A percentile compares a stretch with the other conserved stretches of the same genome.
These are phyloP conservation scores for Trachythela sp. DNA, from an alignment of 64 coral and sea anemone genomes.

Conservation along the genomic window DNA sequence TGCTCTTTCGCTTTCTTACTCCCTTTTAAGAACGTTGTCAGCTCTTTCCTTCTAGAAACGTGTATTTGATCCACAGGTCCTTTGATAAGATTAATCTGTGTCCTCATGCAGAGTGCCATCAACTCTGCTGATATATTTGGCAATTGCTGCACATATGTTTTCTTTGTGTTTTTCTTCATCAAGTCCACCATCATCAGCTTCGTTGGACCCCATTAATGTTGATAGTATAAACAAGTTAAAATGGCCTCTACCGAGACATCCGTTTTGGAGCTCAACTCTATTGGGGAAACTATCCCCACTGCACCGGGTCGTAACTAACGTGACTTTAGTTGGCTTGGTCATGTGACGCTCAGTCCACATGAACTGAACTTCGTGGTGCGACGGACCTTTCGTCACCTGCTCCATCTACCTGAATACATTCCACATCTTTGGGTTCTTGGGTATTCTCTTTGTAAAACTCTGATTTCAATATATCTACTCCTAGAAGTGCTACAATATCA, in stretches of 20 bases:
- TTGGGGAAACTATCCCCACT: slow-evolving; percentile 36
- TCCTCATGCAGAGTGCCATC: slow-evolving; percentile 28
- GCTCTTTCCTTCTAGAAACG: too few relatives aligned
- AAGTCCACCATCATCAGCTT: not conserved
- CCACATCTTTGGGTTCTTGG: slow-evolving; percentile 20
- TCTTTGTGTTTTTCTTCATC: not conserved
- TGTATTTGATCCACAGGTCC: not conserved
- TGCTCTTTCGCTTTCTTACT: not conserved
- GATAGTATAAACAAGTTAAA: slow-evolving; percentile 34
- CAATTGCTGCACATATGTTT: slow-evolving; percentile 2
- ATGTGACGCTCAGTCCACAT: slow-evolving; percentile 40
- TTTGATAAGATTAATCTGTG: slow-evolving; percentile 6
- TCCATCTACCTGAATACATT: slow-evolving; percentile 41
- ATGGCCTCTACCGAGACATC: slow-evolving; percentile 26
- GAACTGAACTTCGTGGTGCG: slow-evolving; percentile 29
- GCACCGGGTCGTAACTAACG: slow-evolving; percentile 21
- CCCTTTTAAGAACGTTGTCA: not conserved
- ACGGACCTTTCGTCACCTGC: slow-evolving; percentile 32
- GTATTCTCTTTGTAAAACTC: slow-evolving; percentile 13
- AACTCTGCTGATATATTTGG: slow-evolving; percentile 21
- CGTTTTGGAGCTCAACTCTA: slow-evolving; percentile 31
- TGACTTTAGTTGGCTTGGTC: not conserved
- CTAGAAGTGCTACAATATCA: slow-evolving; percentile 12
- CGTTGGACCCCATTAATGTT: slow-evolving; percentile 6
- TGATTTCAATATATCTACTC: not conserved